phyloP scores from a whole-genome alignment of 2,113 vertebrate species.

The Periophthalmus modestus region DNA sequence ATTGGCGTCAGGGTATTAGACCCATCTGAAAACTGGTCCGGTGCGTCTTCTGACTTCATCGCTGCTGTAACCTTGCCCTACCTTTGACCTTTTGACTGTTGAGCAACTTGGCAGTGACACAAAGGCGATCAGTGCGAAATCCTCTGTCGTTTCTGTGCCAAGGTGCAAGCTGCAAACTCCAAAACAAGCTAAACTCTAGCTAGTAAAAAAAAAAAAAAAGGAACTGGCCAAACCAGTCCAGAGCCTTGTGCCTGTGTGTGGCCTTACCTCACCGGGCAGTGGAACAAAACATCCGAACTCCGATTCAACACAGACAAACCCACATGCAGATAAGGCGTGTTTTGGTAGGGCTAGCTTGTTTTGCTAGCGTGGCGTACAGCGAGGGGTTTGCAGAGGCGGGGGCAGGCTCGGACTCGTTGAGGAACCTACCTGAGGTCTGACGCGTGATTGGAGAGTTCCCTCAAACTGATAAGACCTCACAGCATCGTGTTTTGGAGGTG shows the following conservation, averaged over 20 bases:
- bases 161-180: constrained; percentile 57
- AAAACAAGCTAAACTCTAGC: constrained; percentile 43
- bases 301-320: constrained; percentile 68
- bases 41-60: no score
- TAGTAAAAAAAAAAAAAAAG: constrained; percentile 13
- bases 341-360: constrained; percentile 50
- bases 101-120: constrained; percentile 1
- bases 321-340: constrained; percentile 71
- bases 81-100: constrained; percentile 2
- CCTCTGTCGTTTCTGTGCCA: constrained; percentile 34
- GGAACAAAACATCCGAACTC: constrained; percentile 76
- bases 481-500: constrained; percentile 28
- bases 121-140: background rate
- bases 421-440: constrained; percentile 42
- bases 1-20: no score
- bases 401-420: constrained; percentile 53
- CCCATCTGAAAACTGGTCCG: no score
- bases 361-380: constrained; percentile 26
- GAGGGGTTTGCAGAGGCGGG: constrained; percentile 11
- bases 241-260: constrained; percentile 53
- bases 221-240: constrained; percentile 70
- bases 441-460: constrained; percentile 47
- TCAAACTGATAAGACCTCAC: constrained; percentile 44
- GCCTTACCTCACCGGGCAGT: constrained; percentile 62
- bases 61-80: background rate